These are phyloP conservation scores for Psephotus haematonotus DNA, from an alignment of 2,113 vertebrate genomes.

Conservation along the genomic window DNA sequence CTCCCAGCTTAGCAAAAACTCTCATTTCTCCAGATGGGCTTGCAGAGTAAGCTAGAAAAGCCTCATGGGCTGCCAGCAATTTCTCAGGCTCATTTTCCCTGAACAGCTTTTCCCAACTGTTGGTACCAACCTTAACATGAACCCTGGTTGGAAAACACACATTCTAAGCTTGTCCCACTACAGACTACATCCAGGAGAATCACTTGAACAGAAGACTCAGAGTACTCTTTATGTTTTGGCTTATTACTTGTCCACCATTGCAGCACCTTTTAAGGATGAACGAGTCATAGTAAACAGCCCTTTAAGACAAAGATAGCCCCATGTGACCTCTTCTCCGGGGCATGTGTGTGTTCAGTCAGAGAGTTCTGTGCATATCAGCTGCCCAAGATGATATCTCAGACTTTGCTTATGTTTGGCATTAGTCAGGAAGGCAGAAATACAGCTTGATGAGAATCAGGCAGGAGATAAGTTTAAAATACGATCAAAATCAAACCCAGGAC, in stretches of 20 bases:
- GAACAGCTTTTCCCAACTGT: not conserved
- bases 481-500: not conserved
- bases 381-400: not conserved
- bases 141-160: not conserved
- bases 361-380: not conserved
- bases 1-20: not conserved
- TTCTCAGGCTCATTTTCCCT: not conserved
- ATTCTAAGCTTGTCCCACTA: not conserved
- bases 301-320: not conserved
- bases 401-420: not conserved
- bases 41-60: not conserved
- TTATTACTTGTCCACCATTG: not conserved
- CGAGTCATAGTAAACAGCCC: not conserved
- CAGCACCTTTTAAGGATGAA: not conserved
- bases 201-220: not conserved
- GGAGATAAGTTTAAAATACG: not conserved
- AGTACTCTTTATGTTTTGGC: not conserved
- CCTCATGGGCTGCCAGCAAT: not conserved
- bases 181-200: not conserved
- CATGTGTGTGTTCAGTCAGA: not conserved
- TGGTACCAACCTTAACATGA: slow-evolving; percentile 1
- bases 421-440: not conserved
- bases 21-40: not conserved
- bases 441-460: not conserved
- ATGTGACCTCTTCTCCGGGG: not conserved